Evolutionary conservation across 2,797 vertebrate species (phyloP).

Genomic region (Cirrhinus mrigala): DNA sequence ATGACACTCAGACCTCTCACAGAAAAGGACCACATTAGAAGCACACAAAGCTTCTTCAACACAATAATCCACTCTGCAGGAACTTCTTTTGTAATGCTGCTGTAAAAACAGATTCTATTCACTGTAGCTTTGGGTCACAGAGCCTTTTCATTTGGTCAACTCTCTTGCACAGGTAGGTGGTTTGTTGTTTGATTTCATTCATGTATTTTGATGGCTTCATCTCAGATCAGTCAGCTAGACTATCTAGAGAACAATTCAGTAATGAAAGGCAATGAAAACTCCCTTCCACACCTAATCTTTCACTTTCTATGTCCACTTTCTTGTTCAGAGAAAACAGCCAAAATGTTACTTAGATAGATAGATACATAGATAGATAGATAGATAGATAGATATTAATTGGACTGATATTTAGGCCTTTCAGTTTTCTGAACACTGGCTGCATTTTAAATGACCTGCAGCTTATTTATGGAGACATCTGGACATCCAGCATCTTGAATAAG

Average conservation of each 20-base stretch:
- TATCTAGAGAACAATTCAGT: background rate
- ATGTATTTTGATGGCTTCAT: background rate
- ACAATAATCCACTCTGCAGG: background rate
- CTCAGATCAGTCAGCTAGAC: background rate
- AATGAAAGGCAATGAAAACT: background rate
- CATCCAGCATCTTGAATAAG: background rate
- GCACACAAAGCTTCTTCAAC: background rate
- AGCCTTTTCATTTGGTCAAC: background rate
- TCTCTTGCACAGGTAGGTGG: background rate
- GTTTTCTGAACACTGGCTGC: background rate
- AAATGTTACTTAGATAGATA: background rate
- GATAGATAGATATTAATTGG: background rate
- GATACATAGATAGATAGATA: background rate
- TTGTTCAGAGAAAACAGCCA: background rate
- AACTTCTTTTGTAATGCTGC: background rate
- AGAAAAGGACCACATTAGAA: background rate
- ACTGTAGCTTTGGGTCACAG: background rate
- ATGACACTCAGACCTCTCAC: slow-evolving; percentile 12
- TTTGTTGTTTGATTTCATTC: background rate
- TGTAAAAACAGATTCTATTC: background rate
- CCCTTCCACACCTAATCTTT: background rate
- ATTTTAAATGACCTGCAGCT: background rate
- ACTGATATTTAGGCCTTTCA: background rate
- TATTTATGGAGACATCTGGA: background rate
- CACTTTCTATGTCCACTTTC: background rate